phyloP scores from a whole-genome alignment of 2,113 vertebrate species.

The Epinephelus lanceolatus region DNA sequence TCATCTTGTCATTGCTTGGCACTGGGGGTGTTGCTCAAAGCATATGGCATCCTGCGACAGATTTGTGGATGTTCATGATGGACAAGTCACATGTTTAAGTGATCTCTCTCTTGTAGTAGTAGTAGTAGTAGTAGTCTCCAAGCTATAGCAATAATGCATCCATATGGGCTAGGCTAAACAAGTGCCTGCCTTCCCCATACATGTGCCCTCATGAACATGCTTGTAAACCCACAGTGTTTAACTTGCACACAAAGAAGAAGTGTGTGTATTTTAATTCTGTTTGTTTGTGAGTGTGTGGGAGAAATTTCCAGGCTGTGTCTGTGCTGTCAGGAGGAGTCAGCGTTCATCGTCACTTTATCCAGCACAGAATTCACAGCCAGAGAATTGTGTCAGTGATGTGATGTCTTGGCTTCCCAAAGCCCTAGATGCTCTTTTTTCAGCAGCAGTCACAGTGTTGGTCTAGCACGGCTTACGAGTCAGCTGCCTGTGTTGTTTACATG shows the following conservation, averaged over 20 bases:
- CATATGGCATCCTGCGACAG: conserved; percentile 59
- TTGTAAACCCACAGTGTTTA: background rate
- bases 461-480: background rate
- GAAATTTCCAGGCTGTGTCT: conserved; percentile 54
- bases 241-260: background rate
- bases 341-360: conserved; percentile 51
- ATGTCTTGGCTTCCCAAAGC: conserved; percentile 53
- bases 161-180: background rate
- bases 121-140: background rate
- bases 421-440: conserved; percentile 53
- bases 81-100: conserved; percentile 55
- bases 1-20: background rate
- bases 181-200: background rate
- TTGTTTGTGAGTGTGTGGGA: background rate
- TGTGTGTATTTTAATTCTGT: conserved; percentile 25
- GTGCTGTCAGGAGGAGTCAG: conserved; percentile 62
- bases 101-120: conserved; percentile 25
- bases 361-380: conserved; percentile 63
- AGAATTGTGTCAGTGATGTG: conserved; percentile 62
- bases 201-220: background rate
- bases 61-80: conserved; percentile 60
- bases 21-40: conserved; percentile 15
- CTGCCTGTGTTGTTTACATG: conserved; percentile 54
- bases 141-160: background rate
- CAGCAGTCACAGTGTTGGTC: conserved; percentile 37